Base-by-base conservation (phyloP, 2,113 vertebrate genomes). In the Seriola quinqueradiata region DNA sequence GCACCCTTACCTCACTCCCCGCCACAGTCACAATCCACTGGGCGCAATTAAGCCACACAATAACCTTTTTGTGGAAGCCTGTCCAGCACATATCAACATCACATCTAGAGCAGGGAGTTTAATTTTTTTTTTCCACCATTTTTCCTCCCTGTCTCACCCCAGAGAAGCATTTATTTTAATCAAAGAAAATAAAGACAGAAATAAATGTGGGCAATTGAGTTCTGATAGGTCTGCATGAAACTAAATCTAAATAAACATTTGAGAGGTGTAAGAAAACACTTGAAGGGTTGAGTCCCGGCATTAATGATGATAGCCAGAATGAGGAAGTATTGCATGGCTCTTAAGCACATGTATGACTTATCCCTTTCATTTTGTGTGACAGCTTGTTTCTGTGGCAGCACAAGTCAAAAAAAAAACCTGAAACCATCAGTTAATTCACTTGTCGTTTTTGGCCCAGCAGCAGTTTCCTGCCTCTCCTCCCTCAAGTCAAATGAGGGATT, bases 11-110 rank as follows among this genome's bases (percentile, higher is more conserved):
- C 81, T 85, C 92, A 77, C 83, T 89, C 82, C 70, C 85, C 81
- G 50, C 77, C 69, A 34, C 63, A 52, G 89, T 92, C 92, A 90
- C 90, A 85, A 90, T 79, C 87, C 85, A 87, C 90, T 87, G 90
- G 84, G 79, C 54, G 70, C 87, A 92, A 89, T 93, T 92, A 92
- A 87, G 66, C 76, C 68, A 28, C 83, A 94, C 93, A 95, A 94
- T 90, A 82, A 87, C 70, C 83, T 93, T 92, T 92, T 90, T 93
- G 92, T 95, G 84, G 75, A 75, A 63, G 52, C 64, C 75, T 67
- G 84, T 87, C 68, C 52, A 38, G 72, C 65, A 64, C 79, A 73
- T 83, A 91, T 91, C 90, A 88, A 85, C 87, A 84, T 89, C 89
- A 83, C 89, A 85, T 92, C 84, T 9, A 72, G 58, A 86, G 63